These are phyloP conservation scores for Corvus moneduloides DNA, from an alignment of 2,113 vertebrate genomes.

Conservation along the genomic window DNA sequence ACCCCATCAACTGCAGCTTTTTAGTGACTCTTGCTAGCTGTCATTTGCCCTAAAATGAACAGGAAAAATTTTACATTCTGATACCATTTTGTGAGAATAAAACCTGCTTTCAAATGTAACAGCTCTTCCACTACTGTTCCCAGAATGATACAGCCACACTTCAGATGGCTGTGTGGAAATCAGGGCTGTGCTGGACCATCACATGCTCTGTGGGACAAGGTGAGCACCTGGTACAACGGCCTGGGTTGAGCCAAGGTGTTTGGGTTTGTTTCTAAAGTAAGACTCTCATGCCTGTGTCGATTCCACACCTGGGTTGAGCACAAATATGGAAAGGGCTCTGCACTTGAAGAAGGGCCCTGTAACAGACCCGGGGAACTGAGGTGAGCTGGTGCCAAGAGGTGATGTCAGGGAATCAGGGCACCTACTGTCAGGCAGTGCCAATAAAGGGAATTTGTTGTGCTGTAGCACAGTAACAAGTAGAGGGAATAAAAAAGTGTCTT, in stretches of 20 bases:
- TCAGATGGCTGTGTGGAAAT: neutral
- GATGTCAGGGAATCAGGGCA: neutral
- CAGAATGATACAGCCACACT: neutral
- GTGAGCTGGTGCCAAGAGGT: neutral
- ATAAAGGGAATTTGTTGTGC: neutral
- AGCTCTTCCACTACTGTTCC: neutral
- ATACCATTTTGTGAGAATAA: neutral
- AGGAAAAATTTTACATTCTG: neutral
- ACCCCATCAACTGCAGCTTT: neutral
- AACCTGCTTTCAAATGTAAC: neutral
- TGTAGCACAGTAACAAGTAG: neutral
- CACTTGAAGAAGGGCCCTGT: neutral
- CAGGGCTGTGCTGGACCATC: neutral
- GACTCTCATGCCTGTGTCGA: neutral
- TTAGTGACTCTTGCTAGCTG: neutral
- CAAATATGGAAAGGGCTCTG: neutral
- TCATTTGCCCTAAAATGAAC: neutral
- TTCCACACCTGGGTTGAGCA: neutral
- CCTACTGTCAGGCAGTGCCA: neutral
- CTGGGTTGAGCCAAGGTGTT: neutral
- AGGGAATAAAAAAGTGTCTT: neutral
- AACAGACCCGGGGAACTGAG: neutral
- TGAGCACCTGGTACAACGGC: neutral
- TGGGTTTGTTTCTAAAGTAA: neutral
- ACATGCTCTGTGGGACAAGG: fast-evolving